A percentile compares a stretch with the other conserved stretches of the same genome.
These are phyloP conservation scores for Hipparchia semele DNA, from an alignment of 2,888 invertebrate genomes.

Conservation along the genomic window DNA sequence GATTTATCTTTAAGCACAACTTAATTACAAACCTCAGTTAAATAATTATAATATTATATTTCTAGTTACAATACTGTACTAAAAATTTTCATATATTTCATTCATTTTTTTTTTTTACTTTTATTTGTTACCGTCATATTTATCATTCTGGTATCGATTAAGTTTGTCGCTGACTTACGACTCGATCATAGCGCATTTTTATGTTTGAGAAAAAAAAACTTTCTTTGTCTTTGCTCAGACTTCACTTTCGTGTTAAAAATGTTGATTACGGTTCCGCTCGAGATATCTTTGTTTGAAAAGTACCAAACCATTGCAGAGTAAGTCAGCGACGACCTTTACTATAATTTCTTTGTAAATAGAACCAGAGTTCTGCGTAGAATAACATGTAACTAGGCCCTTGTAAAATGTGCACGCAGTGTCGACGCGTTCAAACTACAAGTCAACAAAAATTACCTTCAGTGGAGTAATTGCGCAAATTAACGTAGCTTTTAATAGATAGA, in stretches of 20 bases:
- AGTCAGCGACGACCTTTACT: not conserved
- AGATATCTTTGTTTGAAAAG: too few relatives aligned
- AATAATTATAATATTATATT: slow-evolving; percentile 3
- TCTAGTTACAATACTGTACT: slow-evolving; percentile 26
- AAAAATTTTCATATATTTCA: slow-evolving; percentile 3
- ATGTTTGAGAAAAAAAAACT: too few relatives aligned
- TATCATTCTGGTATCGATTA: not conserved
- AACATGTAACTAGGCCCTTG: slow-evolving; percentile 8
- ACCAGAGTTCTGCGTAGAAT: not conserved
- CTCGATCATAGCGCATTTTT: not conserved
- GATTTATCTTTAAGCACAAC: slow-evolving; percentile 16
- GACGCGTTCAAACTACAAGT: slow-evolving; percentile 3
- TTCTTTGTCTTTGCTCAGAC: too few relatives aligned
- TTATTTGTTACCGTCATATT: not conserved
- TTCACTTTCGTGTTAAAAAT: too few relatives aligned
- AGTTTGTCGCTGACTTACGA: not conserved
- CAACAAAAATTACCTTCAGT: too few relatives aligned
- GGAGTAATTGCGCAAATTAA: too few relatives aligned
- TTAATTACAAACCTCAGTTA: slow-evolving; percentile 20
- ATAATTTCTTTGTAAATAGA: slow-evolving; percentile 1
- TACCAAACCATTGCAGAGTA: not conserved
- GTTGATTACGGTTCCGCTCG: too few relatives aligned
- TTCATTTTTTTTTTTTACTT: slow-evolving; percentile 4
- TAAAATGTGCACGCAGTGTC: slow-evolving; percentile 13
- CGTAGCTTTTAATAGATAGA: too few relatives aligned